These are phyloP conservation scores for Nomada lathburiana DNA, from an alignment of 2,888 invertebrate species.

Conservation along the genomic window DNA sequence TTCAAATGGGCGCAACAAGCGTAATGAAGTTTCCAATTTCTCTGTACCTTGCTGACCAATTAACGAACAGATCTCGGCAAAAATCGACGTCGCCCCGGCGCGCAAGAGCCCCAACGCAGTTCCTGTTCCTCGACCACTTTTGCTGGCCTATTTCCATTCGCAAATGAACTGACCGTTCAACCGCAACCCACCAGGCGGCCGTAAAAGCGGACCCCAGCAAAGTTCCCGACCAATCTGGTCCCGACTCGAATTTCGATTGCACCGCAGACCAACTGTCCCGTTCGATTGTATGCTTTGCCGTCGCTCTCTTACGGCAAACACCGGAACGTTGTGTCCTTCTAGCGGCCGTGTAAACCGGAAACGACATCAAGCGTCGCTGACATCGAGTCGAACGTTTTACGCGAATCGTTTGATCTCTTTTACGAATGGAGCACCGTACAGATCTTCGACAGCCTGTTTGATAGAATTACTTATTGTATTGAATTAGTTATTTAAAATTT, in stretches of 20 bases:
- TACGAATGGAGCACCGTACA: background rate
- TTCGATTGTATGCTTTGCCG: conserved; percentile 55
- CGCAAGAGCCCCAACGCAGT: background rate
- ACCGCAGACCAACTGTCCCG: conserved; percentile 35
- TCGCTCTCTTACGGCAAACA: conserved; percentile 44
- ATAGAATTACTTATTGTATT: too few species aligned
- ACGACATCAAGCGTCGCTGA: background rate
- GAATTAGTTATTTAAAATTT: too few species aligned
- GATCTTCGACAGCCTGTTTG: background rate
- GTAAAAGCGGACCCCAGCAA: conserved; percentile 48
- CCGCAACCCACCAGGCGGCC: conserved; percentile 35
- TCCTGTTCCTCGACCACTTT: conserved; percentile 32
- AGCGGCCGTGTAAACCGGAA: conserved; percentile 27
- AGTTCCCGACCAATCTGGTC: conserved; percentile 55
- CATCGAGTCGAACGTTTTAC: background rate
- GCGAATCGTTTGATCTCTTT: conserved; percentile 19
- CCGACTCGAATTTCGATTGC: conserved; percentile 52
- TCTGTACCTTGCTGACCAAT: background rate
- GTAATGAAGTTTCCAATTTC: conserved; percentile 9
- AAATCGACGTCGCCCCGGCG: background rate
- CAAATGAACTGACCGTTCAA: conserved; percentile 51
- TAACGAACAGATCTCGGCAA: background rate
- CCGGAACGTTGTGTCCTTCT: conserved; percentile 3
- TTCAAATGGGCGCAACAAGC: background rate
- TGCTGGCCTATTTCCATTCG: conserved; percentile 51